Percentiles rank a stretch among this genome's conserved stretches.
phyloP scores from a whole-genome alignment of 30 jellyfish, hydroid and myxozoan genomes.

The Pelagia noctiluca region DNA sequence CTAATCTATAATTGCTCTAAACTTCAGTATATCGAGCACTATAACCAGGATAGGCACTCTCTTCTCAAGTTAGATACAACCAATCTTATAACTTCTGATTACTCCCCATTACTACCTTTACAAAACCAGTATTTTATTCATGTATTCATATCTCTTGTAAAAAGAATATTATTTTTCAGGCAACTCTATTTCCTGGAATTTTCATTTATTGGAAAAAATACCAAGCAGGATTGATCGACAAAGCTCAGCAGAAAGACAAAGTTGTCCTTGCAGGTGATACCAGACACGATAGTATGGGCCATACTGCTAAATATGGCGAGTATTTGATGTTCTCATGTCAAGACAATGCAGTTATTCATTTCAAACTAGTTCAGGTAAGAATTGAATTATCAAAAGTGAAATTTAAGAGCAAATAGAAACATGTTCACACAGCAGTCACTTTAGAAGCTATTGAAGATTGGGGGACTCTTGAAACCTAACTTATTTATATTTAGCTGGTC shows the following conservation, averaged over 20 bases:
- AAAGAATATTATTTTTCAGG: constrained; percentile 28
- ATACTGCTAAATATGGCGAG: too few relatives aligned
- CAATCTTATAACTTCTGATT: too few relatives aligned
- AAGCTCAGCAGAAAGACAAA: constrained; percentile 16
- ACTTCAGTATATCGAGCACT: too few relatives aligned
- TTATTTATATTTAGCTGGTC: constrained; percentile 22
- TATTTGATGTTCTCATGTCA: constrained; percentile 32
- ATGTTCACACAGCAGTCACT: too few relatives aligned
- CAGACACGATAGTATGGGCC: constrained; percentile 51
- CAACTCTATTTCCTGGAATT: constrained; percentile 40
- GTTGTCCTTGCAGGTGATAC: constrained; percentile 60
- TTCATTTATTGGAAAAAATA: too few relatives aligned
- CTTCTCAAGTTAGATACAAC: too few relatives aligned
- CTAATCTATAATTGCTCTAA: too few relatives aligned
- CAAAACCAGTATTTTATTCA: too few relatives aligned
- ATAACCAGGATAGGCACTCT: too few relatives aligned
- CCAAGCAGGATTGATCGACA: constrained; percentile 27
- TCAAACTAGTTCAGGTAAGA: constrained; percentile 55
- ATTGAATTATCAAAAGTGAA: neutral
- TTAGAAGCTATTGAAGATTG: too few relatives aligned
- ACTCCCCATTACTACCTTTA: too few relatives aligned
- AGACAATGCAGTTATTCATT: constrained; percentile 50
- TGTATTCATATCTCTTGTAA: too few relatives aligned
- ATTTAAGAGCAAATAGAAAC: neutral
- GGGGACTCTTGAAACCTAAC: neutral